Conservation (phyloP, 2,113 vertebrate species). For the Phaetusa simplex region DNA sequence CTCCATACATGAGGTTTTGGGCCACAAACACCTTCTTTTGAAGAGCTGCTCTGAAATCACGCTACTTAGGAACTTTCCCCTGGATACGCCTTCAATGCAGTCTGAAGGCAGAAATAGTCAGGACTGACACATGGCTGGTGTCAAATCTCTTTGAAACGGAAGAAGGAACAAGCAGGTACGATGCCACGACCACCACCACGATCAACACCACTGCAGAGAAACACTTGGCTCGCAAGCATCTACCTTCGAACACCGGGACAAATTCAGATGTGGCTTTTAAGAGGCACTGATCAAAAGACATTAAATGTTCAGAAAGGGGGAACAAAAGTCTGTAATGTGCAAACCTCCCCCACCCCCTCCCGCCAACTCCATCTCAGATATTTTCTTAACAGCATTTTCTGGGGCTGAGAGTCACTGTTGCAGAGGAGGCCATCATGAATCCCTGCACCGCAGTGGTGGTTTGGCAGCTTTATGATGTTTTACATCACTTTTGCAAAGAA, state of each 20-base stretch:
- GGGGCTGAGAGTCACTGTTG: neutral
- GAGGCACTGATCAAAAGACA: rapidly evolving
- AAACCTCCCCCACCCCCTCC: neutral
- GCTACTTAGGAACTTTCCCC: neutral
- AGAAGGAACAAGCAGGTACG: neutral
- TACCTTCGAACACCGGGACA: neutral
- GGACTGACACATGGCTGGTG: neutral
- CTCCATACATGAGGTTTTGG: neutral
- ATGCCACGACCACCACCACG: neutral
- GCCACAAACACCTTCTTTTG: neutral
- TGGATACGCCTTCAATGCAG: rapidly evolving
- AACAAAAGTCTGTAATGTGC: neutral
- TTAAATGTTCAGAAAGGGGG: neutral
- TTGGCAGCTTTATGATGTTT: conserved; percentile 74
- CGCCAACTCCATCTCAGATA: neutral
- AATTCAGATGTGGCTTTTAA: neutral
- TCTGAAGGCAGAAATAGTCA: neutral
- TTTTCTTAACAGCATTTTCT: neutral
- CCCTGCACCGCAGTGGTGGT: neutral
- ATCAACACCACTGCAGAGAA: neutral
- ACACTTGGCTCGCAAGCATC: neutral
- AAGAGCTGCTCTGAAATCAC: neutral
- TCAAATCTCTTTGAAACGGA: neutral
- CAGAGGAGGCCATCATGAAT: conserved; percentile 23
- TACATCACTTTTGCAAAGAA: conserved; percentile 73